Conservation (phyloP, 92 coral and sea anemone species). For the Blastomussa wellsi region DNA sequence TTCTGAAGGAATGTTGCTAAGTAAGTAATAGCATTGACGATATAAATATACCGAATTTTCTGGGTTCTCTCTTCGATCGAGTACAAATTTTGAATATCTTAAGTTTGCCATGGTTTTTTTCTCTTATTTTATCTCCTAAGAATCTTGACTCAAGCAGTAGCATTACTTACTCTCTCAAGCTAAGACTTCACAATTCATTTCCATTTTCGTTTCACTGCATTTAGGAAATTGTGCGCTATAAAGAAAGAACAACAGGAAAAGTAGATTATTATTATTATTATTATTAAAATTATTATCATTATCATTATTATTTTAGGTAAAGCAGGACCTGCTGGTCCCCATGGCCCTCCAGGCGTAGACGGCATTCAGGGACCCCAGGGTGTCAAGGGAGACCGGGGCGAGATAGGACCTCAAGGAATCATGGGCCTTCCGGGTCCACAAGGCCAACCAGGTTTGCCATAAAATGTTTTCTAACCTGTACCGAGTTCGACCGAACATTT, state of each 20-base stretch:
- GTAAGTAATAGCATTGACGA: no score
- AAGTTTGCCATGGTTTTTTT: no score
- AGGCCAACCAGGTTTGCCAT: conserved; percentile 32
- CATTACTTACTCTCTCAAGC: background rate
- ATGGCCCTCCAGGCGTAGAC: conserved; percentile 52
- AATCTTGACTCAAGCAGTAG: no score
- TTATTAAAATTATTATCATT: background rate
- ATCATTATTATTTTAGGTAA: background rate
- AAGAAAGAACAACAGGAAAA: background rate
- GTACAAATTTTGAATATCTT: no score
- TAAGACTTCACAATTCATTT: background rate
- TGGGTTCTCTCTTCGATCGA: no score
- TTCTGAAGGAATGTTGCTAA: no score
- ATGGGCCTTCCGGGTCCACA: conserved; percentile 50
- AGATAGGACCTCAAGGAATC: conserved; percentile 44
- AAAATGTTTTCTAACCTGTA: background rate
- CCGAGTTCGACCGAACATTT: no score
- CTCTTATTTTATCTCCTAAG: no score
- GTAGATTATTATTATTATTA: no score
- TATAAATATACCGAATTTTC: no score
- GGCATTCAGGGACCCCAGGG: conserved; percentile 61
- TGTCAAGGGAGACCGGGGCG: conserved; percentile 52
- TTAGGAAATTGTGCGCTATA: background rate
- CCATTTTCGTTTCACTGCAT: no score
- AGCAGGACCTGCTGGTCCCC: conserved; percentile 60